Evolutionary conservation across 2,113 vertebrate species (phyloP), one percentile per base, ranked within the genome.

Genomic region (Chaetorhynchus papuensis): DNA sequence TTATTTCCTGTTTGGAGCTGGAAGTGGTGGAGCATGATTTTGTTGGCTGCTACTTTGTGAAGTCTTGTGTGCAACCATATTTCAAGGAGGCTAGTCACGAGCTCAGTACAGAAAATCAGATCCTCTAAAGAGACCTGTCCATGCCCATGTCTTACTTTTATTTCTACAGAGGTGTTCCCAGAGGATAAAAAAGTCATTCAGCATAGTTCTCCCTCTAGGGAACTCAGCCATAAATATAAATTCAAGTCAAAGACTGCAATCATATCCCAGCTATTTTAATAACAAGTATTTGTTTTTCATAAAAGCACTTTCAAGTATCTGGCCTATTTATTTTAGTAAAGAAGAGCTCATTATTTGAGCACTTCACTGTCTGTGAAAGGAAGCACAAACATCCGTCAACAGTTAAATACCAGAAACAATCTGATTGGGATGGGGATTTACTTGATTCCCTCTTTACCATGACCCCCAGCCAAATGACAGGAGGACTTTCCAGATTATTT

Each of bases 281-380:
- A 91, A 72, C 13, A 81, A 96, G 22, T 54, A 61, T 52, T 78
- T 91, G 13, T 57, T 94, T 96, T 72, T 50, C 70, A 92, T 85
- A 59, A 93, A 97, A 97, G 81, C 60, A 90, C 18, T 96, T 96
- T 80, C 30, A 82, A 87, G 80, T 88, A 76, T 57, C 57, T 78
- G 54, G 7, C 26, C 41, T 92, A 86, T 33, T 56, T 90, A 88
- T 83, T 95, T 93, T 72, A 94, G 70, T 75, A 91, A 88, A 90
- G 75, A 96, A 86, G 15, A 81, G 57, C 11, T 96, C 61, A 81
- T 92, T 91, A 91, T 75, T 57, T 87, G 64, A 93, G 60, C 10
- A 76, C 22, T 87, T 94, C 61, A 78, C 41, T 77, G 13, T 64
- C 63, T 79, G 28, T 72, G 65, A 92, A 78, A 47, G n/a, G 24